Conservation (phyloP, 2,888 invertebrate genomes). For the Synergus umbraculus region DNA sequence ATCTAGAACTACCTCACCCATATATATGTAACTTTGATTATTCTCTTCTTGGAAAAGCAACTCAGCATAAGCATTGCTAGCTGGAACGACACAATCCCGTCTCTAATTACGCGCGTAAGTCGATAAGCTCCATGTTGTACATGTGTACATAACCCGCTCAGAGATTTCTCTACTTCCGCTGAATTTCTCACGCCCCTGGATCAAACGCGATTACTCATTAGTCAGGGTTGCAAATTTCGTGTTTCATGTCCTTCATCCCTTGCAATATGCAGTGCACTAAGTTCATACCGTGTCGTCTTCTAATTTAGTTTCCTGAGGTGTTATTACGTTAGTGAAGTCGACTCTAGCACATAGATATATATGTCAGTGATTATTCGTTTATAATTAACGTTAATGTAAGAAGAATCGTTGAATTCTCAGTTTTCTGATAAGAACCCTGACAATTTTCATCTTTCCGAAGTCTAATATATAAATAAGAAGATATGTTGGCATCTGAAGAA, state of each 20-base stretch:
- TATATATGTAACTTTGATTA: not conserved
- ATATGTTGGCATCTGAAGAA: too few relatives aligned
- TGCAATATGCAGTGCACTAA: not conserved
- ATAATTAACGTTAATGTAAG: not conserved
- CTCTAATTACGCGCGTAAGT: not conserved
- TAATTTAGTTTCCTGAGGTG: not conserved
- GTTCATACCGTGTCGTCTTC: not conserved
- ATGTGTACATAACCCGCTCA: not conserved
- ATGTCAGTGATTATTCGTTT: not conserved
- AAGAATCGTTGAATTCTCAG: too few relatives aligned
- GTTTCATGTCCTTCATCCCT: not conserved
- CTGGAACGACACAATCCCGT: not conserved
- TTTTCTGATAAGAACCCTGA: too few relatives aligned
- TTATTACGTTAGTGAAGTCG: too few relatives aligned
- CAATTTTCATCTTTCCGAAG: too few relatives aligned
- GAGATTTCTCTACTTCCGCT: not conserved
- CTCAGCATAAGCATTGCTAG: not conserved
- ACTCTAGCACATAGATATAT: not conserved
- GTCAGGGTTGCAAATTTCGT: not conserved
- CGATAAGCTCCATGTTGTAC: not conserved
- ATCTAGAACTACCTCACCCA: not conserved
- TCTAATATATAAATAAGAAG: too few relatives aligned
- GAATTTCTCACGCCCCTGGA: not conserved
- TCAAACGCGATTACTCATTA: conserved; percentile 2
- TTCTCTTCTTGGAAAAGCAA: not conserved